Conservation (phyloP, 2,113 vertebrate species). For the Onychorhynchus coronatus region DNA sequence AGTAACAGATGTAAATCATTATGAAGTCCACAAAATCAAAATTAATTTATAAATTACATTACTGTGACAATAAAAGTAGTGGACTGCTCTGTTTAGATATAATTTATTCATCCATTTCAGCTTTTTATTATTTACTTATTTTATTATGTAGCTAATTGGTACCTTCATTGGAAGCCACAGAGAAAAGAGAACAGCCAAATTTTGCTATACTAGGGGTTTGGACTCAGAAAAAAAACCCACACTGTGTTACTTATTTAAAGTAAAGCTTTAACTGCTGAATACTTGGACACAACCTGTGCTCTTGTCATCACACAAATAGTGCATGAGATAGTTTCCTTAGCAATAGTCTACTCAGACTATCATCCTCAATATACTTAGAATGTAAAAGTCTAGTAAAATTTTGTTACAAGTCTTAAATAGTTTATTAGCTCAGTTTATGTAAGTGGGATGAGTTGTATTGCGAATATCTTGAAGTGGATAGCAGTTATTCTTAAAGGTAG, state of each 20-base stretch:
- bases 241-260: background rate
- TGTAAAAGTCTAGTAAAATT: background rate
- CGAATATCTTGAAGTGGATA: background rate
- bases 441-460: background rate
- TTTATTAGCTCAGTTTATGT: background rate
- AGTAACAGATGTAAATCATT: background rate
- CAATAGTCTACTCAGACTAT: background rate
- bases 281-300: background rate
- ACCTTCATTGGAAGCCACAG: background rate
- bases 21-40: background rate
- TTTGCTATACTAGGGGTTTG: background rate
- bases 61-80: background rate
- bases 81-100: background rate
- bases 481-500: background rate
- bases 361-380: background rate
- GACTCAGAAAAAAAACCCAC: background rate
- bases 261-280: background rate
- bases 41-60: background rate
- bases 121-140: background rate
- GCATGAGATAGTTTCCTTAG: background rate
- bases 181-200: background rate
- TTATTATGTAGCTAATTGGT: background rate
- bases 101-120: background rate
- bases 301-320: background rate
- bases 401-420: background rate